phyloP scores from a whole-genome alignment of 2,797 vertebrate genomes.

The Gambelia wislizenii region DNA sequence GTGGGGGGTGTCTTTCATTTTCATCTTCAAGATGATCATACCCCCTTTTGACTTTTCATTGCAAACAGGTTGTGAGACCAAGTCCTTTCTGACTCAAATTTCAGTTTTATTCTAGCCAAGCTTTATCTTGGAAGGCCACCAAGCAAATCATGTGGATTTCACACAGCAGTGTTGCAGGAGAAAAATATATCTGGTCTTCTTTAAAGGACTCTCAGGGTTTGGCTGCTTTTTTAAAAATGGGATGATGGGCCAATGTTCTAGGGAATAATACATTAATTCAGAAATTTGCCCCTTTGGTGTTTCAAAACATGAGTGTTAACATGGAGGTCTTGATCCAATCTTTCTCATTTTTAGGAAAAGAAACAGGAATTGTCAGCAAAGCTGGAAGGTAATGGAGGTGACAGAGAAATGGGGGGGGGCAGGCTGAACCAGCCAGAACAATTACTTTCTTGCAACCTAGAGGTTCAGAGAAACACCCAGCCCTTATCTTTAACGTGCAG shows the following conservation, averaged over 20 bases:
- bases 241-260: background rate
- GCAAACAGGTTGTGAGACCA: background rate
- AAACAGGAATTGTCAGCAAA: constrained; percentile 1
- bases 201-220: background rate
- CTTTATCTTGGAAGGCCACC: background rate
- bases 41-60: background rate
- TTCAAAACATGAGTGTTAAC: background rate
- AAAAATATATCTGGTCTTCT: background rate
- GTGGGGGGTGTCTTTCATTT: background rate
- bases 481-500: background rate
- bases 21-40: too few species aligned
- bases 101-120: background rate
- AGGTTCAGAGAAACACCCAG: background rate
- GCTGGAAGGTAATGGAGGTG: background rate
- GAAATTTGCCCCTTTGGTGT: background rate
- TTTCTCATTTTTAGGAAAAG: too few species aligned
- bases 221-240: background rate
- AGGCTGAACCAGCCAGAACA: background rate
- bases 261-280: background rate
- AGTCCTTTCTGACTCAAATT: background rate
- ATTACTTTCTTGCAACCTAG: background rate
- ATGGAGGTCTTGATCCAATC: background rate
- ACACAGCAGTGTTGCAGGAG: background rate
- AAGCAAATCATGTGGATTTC: constrained; percentile 7
- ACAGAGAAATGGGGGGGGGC: too few species aligned